These are phyloP conservation scores for Ormia ochracea DNA, from an alignment of 2,888 invertebrate genomes.

Conservation along the genomic window DNA sequence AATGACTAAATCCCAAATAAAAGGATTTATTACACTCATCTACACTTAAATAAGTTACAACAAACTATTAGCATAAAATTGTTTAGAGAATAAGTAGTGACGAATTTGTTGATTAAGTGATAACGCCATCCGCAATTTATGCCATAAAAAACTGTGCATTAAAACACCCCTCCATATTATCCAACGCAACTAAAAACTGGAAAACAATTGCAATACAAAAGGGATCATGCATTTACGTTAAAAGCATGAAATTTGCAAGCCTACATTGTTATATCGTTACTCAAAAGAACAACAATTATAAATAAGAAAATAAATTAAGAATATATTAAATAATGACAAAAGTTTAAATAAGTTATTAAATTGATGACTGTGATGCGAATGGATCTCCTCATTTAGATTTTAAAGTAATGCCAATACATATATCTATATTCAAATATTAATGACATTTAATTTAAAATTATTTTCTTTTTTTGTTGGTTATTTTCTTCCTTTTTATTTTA, in stretches of 20 bases:
- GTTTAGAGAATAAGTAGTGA: conserved; percentile 50
- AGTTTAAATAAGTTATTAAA: conserved; percentile 36
- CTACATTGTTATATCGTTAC: conserved; percentile 29
- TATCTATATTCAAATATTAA: conserved; percentile 47
- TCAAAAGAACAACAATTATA: conserved; percentile 14
- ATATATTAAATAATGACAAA: not conserved
- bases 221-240: conserved; percentile 27
- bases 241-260: not conserved
- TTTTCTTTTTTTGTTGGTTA: not conserved
- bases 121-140: conserved; percentile 59
- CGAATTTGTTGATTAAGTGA: conserved; percentile 60
- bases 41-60: not conserved
- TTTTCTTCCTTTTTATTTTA: conserved; percentile 3
- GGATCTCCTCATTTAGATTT: conserved; percentile 62
- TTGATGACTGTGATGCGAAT: conserved; percentile 62
- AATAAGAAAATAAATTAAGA: not conserved
- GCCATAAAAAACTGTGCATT: conserved; percentile 37
- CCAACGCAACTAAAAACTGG: not conserved
- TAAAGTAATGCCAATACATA: conserved; percentile 61
- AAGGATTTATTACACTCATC: not conserved
- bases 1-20: conserved; percentile 4
- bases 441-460: conserved; percentile 17
- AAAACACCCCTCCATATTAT: conserved; percentile 43
- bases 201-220: not conserved
- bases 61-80: conserved; percentile 33